phyloP scores from a whole-genome alignment of 2,113 vertebrate species.

The Hiodon tergisus region DNA sequence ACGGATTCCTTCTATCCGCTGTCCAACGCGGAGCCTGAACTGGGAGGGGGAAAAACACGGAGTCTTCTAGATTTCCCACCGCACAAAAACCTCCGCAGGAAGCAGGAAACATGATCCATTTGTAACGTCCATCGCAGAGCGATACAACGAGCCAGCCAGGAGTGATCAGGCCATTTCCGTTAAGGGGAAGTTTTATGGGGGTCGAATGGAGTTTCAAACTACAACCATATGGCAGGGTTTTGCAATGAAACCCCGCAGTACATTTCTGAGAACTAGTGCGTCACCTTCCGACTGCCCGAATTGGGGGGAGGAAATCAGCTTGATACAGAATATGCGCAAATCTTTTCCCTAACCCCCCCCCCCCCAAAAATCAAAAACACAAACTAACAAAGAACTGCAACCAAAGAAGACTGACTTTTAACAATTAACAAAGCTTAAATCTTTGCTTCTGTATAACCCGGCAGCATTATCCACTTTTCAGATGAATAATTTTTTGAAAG shows the following conservation, averaged over 20 bases:
- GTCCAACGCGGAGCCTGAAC: background rate
- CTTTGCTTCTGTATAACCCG: no score
- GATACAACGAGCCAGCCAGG: no score
- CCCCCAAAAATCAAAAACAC: no score
- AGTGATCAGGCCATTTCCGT: background rate
- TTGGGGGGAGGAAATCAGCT: no score
- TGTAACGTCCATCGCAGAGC: background rate
- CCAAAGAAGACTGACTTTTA: no score
- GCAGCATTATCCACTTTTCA: background rate
- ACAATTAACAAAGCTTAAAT: no score
- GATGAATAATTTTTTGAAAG: background rate
- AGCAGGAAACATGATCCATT: background rate
- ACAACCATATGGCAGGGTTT: constrained; percentile 3
- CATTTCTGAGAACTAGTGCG: background rate
- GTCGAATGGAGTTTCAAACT: background rate
- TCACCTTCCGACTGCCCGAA: no score
- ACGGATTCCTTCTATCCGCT: background rate
- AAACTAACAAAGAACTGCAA: no score
- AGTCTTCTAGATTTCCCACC: background rate
- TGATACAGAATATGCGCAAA: no score
- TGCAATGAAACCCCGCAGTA: background rate
- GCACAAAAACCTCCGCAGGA: background rate
- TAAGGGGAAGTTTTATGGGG: background rate
- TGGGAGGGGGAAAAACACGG: background rate
- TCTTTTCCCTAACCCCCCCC: no score